Percentiles rank a stretch among this genome's conserved stretches.
Evolutionary conservation across 2,797 vertebrate genomes (phyloP).

Genomic region (Eleutherodactylus coqui): DNA sequence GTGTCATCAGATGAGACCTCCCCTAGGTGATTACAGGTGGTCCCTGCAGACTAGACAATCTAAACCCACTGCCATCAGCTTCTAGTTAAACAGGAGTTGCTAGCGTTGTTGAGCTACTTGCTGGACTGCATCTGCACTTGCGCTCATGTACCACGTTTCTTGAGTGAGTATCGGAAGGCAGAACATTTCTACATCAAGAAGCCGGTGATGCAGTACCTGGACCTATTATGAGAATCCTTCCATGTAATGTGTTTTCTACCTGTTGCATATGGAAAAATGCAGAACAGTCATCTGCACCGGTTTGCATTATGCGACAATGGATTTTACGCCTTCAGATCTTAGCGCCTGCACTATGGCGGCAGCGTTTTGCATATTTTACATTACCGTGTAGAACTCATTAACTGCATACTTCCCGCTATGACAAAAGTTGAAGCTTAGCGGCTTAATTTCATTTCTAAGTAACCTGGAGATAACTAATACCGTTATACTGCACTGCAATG

Average conservation of each 20-base stretch:
- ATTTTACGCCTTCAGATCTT: background rate
- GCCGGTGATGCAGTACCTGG: background rate
- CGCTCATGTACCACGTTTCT: too few species aligned
- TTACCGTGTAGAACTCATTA: slow-evolving; percentile 18
- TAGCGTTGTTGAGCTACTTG: too few species aligned
- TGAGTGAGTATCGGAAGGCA: background rate
- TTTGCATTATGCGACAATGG: slow-evolving; percentile 5
- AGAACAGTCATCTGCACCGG: background rate
- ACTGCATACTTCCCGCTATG: background rate
- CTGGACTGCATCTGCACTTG: too few species aligned
- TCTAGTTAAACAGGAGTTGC: background rate
- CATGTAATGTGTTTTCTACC: background rate
- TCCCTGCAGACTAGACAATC: background rate
- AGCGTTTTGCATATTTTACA: background rate
- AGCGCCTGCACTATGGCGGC: background rate
- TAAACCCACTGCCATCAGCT: background rate
- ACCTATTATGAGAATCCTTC: background rate
- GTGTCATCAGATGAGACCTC: background rate
- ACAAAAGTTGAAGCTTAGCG: slow-evolving; percentile 9
- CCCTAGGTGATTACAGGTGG: background rate
- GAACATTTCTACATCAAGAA: background rate
- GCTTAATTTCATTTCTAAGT: slow-evolving; percentile 31
- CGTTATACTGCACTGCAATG: background rate
- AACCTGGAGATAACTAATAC: slow-evolving; percentile 30
- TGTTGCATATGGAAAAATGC: background rate